These are phyloP conservation scores for Allophyes oxyacanthae DNA, from an alignment of 2,888 invertebrate genomes.

Conservation along the genomic window DNA sequence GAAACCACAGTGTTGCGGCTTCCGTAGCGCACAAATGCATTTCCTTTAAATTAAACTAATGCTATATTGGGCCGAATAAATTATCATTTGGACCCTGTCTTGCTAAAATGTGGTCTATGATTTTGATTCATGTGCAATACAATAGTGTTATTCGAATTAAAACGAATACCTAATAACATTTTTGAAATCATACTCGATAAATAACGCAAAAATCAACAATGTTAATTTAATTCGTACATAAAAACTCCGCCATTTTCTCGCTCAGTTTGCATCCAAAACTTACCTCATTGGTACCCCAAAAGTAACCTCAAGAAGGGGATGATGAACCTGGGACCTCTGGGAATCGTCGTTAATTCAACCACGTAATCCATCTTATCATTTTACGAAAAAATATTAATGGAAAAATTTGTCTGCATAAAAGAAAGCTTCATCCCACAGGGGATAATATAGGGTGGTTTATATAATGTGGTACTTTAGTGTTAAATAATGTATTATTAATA, in stretches of 20 bases:
- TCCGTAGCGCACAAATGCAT: conserved; percentile 64
- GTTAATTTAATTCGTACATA: no score
- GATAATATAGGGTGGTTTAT: conserved; percentile 55
- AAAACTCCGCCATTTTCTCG: conserved; percentile 27
- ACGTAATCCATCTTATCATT: conserved; percentile 88
- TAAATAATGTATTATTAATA: conserved; percentile 51
- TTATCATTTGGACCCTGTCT: conserved; percentile 34
- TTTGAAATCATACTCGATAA: no score
- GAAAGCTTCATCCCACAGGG: conserved; percentile 75
- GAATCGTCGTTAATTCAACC: conserved; percentile 78
- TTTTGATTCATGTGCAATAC: conserved; percentile 10
- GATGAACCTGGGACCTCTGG: conserved; percentile 73
- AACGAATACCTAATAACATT: no score
- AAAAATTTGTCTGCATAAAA: conserved; percentile 79
- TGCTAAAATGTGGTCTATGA: conserved; percentile 19
- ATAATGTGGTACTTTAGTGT: conserved; percentile 38
- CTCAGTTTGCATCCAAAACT: conserved; percentile 11
- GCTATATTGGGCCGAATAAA: conserved; percentile 60
- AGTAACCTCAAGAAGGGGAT: conserved; percentile 64
- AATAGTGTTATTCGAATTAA: neutral
- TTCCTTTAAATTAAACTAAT: conserved; percentile 75
- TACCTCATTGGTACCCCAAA: conserved; percentile 45
- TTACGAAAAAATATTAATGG: conserved; percentile 81
- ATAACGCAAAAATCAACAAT: no score
- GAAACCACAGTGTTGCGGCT: conserved; percentile 71